Percentiles rank a stretch among this genome's conserved stretches.
Conservation (phyloP, 37 sponge, comb jelly and placozoan genomes). For the Geodia barretti region DNA sequence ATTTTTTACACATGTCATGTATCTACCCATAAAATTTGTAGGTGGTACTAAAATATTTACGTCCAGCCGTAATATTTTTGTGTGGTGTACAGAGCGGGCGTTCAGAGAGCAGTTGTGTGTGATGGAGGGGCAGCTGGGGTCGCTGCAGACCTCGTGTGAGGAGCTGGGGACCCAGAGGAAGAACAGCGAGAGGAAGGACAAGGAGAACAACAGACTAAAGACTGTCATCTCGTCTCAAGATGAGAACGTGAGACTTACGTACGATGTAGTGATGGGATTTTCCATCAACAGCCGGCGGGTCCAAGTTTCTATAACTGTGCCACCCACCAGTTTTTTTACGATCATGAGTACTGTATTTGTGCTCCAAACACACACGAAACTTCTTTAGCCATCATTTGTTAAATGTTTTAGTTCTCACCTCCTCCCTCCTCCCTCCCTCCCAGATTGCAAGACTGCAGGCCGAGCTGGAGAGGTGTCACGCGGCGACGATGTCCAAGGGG, state of each 20-base stretch:
- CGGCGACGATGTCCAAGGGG: neutral
- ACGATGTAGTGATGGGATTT: neutral
- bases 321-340: too few relatives aligned
- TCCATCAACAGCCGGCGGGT: neutral
- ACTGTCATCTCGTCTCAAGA: constrained; percentile 48
- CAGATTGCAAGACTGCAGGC: constrained; percentile 28
- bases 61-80: too few relatives aligned
- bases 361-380: too few relatives aligned
- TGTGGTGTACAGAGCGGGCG: constrained; percentile 48
- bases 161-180: constrained; percentile 9
- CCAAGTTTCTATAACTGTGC: neutral
- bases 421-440: neutral
- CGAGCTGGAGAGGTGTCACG: constrained; percentile 23
- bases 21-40: neutral
- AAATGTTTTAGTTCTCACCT: neutral
- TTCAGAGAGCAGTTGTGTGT: constrained; percentile 44
- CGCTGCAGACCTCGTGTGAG: constrained; percentile 16
- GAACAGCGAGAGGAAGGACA: constrained; percentile 14
- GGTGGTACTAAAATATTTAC: too few relatives aligned
- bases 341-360: too few relatives aligned
- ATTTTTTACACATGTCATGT: too few relatives aligned
- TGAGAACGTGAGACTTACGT: constrained; percentile 28
- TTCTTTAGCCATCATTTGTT: neutral
- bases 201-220: constrained; percentile 34
- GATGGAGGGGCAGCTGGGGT: constrained; percentile 40